Percentiles rank a stretch among this genome's conserved stretches.
Conservation (phyloP, 2,113 vertebrate species). For the Hiodon tergisus region DNA sequence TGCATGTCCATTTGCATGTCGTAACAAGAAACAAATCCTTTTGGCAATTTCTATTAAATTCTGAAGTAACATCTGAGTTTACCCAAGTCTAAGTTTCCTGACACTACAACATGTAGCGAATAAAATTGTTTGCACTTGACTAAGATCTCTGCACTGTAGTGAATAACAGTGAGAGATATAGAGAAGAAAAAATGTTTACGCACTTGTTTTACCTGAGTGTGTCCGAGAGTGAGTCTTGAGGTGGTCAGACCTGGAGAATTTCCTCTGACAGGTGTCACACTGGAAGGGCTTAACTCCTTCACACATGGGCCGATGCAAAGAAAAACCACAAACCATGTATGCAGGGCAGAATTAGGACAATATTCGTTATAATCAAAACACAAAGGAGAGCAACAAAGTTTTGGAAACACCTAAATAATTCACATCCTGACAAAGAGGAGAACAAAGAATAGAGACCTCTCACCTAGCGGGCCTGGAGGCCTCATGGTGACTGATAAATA, state of each 20-base stretch:
- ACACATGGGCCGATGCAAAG: constrained; percentile 41
- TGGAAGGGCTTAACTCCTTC: constrained; percentile 97
- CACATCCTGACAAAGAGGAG: no score
- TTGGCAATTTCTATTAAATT: no score
- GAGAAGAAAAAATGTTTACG: constrained; percentile 93
- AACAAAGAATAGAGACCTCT: no score
- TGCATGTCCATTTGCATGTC: no score
- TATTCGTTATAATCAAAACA: background rate
- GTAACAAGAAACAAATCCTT: no score
- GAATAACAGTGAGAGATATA: constrained; percentile 62
- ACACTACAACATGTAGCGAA: background rate
- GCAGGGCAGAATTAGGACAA: background rate
- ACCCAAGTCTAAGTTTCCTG: no score
- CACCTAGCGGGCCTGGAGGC: no score
- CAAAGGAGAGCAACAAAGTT: no score
- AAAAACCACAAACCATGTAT: constrained; percentile 11
- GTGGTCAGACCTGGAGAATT: constrained; percentile 96
- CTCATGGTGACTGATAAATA: no score
- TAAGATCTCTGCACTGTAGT: constrained; percentile 31
- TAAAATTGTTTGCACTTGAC: background rate
- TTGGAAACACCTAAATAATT: no score
- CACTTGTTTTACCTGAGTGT: constrained; percentile 99
- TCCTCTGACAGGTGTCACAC: constrained; percentile 97
- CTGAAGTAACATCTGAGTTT: no score
- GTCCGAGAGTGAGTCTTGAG: constrained; percentile 99